Conservation (phyloP, 2,888 invertebrate genomes). For the Melinopterus prodromus region DNA sequence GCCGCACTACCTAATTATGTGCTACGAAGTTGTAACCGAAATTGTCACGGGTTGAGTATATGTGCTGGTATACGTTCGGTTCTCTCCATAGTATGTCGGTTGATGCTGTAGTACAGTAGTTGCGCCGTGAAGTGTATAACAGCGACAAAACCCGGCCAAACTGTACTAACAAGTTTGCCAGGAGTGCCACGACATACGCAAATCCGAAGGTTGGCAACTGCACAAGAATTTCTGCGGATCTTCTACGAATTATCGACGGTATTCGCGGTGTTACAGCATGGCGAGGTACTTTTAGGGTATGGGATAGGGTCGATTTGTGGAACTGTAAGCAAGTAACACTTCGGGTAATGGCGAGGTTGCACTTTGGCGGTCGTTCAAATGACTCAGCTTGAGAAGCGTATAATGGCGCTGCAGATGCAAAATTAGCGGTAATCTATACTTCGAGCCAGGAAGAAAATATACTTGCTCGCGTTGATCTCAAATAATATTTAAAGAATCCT, state of each 20-base stretch:
- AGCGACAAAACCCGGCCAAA: background rate
- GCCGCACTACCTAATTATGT: background rate
- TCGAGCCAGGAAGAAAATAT: too few relatives aligned
- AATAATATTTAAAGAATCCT: too few relatives aligned
- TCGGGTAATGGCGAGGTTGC: background rate
- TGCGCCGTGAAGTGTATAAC: background rate
- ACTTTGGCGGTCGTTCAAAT: background rate
- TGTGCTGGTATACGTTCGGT: background rate
- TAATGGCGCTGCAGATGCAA: background rate
- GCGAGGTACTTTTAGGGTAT: background rate
- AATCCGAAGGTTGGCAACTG: background rate
- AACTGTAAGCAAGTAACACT: background rate
- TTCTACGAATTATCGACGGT: background rate
- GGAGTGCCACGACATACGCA: background rate
- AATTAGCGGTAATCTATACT: background rate
- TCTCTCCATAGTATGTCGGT: background rate
- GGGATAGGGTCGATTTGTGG: background rate
- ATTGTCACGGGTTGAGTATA: background rate
- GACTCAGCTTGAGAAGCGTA: background rate
- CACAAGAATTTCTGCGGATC: background rate
- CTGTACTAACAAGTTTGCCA: background rate
- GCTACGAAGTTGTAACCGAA: background rate
- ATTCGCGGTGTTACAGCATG: background rate
- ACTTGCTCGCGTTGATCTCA: too few relatives aligned
- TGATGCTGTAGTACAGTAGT: background rate